Base-by-base conservation (phyloP, 2,113 vertebrate species). In the Rutilus rutilus region DNA sequence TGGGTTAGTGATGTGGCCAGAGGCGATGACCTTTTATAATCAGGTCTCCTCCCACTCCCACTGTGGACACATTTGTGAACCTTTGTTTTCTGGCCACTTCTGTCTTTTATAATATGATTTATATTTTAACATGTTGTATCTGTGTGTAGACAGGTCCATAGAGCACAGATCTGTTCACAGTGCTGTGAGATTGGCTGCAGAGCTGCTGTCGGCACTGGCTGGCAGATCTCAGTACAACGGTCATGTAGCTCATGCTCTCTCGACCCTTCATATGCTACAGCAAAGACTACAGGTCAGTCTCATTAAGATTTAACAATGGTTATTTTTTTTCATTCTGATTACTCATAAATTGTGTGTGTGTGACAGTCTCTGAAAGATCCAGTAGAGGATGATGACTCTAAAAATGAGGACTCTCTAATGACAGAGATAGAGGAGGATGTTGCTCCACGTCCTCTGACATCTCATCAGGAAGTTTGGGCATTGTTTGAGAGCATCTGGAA, bases 401-500 rank as follows among this genome's bases (percentile, higher is more conserved):
- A 73, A 50, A 95, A 95, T 87, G 93, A 94, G 27, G 91, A 92
- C 73, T 85, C 86, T 5, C 36, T 92, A 21, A 94, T 93, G 90
- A 90, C 93, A 1, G 88, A 87, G n/a, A 92, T 93, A 47, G 88
- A 86, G n/a, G 89, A 91, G 47, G 87, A 89, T 25, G 88, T 76
- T 60, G 23, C 89, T 65, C 82, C 88, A 2, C 84, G 90, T 7
- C 2, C 83, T 86, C 95, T 74, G 52, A 69, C 87, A 71, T 94
- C 92, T 71, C 94, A 94, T 91, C 92, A 95, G 90, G 95, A 97
- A 88, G 95, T 97, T 89, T 98, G 98, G 97, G 92, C 94, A 0
- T 81, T 97, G 87, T 95, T 98, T 92, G 96, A 98, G 90, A 95
- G 90, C 90, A 93, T 98, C 90, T 98, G 98, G 98, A 94, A 90